Evolutionary conservation across 2,797 vertebrate species (phyloP), one percentile per base, ranked within the genome.

Genomic region (Nannoperca australis): DNA sequence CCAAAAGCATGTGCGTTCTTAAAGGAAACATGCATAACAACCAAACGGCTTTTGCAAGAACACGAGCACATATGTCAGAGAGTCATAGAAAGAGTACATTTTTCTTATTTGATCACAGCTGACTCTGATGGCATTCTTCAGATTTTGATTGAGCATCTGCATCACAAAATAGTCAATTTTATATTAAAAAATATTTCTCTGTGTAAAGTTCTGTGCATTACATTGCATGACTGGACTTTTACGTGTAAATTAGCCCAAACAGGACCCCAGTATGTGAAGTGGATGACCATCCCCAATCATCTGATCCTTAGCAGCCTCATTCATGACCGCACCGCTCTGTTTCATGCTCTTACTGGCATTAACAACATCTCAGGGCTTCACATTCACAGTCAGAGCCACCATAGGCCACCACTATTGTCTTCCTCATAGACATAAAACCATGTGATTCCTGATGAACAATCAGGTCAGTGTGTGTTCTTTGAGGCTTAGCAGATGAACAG

Each of bases 321-420:
- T 67, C 12, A 71, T 79, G 47, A 79, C 64, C 53, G 67, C 58
- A 62, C 60, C 22, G 4, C 61, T 82, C 55, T 24, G 58, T 79
- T 58, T 85, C 76, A 71, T 73, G 60, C 76, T 87, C 75, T 76
- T 64, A 62, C 76, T 60, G 83, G 70, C 87, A 83, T 88, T 68
- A 78, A 85, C 73, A 83, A 85, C 91, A 91, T 92, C 93, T 94
- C 92, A 93, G 93, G 92, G 92, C 91, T 89, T 90, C 67, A 81
- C 81, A 83, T 62, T 63, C 78, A 87, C 73, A 79, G 54, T 79
- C 83, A 83, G 54, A 82, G 73, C 40, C 69, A 20, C 55, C 69
- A 45, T 50, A 32, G 51, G 55, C 71, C 85, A 30, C 50, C 72
- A 17, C 63, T 80, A 42, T 64, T 22, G 80, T 92, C 81, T 81